phyloP scores from a whole-genome alignment of 1,140 invertebrate genomes.

The Hylaeus volcanicus region DNA sequence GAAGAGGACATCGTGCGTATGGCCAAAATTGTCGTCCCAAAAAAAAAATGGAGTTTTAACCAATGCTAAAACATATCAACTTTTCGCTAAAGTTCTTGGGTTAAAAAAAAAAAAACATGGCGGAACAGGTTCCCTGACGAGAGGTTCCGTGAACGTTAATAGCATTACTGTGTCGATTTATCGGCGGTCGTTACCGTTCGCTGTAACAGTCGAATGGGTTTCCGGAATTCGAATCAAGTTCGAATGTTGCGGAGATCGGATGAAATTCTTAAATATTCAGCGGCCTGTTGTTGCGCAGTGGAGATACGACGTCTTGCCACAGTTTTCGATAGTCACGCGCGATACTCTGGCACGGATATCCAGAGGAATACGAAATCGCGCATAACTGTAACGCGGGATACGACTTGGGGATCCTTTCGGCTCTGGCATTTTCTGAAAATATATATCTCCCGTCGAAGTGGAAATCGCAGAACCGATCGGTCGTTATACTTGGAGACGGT shows the following conservation, averaged over 20 bases:
- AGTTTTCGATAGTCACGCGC: conserved; percentile 42
- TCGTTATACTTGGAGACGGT: conserved; percentile 30
- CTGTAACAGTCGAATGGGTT: not conserved
- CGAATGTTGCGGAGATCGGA: conserved; percentile 1
- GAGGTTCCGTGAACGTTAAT: no score
- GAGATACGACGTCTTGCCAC: conserved; percentile 6
- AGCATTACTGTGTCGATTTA: no score
- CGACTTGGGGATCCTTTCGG: conserved; percentile 3
- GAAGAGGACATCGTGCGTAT: no score
- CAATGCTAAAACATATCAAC: no score
- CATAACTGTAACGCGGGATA: not conserved
- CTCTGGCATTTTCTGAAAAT: conserved; percentile 36
- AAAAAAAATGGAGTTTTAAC: no score
- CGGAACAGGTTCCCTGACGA: no score
- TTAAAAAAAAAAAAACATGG: no score
- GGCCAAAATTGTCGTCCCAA: no score
- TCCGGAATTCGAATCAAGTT: not conserved
- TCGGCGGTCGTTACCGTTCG: no score
- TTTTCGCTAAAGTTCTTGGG: no score
- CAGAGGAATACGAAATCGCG: conserved; percentile 51
- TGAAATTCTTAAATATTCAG: conserved; percentile 54
- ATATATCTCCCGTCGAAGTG: conserved; percentile 37
- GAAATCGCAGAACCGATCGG: conserved; percentile 23
- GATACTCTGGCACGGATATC: conserved; percentile 41
- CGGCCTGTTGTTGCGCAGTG: conserved; percentile 24